A percentile compares a stretch with the other conserved stretches of the same genome.
phyloP scores from a whole-genome alignment of 92 coral and sea anemone species.

The Paramuricea clavata region DNA sequence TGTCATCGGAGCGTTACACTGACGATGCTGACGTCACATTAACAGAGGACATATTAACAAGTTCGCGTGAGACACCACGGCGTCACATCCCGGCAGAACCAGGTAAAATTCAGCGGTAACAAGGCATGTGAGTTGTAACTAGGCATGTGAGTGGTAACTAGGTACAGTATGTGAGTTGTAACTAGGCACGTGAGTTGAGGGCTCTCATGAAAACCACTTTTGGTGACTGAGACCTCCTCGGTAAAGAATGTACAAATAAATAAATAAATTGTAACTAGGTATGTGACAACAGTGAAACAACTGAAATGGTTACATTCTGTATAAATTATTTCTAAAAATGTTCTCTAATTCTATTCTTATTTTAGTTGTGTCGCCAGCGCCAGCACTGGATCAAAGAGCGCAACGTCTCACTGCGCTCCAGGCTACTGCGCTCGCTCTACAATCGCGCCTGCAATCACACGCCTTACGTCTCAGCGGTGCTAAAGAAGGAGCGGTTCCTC shows the following conservation, averaged over 20 bases:
- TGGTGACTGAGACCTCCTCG: no score
- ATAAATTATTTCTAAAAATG: no score
- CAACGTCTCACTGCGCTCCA: constrained; percentile 89
- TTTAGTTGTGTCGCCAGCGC: constrained; percentile 16
- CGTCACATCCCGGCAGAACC: constrained; percentile 56
- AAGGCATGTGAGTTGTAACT: no score
- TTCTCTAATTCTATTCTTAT: not conserved
- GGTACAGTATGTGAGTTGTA: not conserved
- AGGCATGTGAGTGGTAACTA: no score
- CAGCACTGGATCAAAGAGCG: constrained; percentile 77
- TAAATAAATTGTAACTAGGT: no score
- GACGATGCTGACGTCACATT: constrained; percentile 30
- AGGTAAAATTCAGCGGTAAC: constrained; percentile 37
- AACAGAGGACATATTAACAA: not conserved
- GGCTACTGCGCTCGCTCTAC: constrained; percentile 88
- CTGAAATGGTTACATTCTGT: no score
- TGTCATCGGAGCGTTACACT: not conserved
- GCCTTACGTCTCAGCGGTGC: constrained; percentile 85
- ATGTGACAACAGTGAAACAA: no score
- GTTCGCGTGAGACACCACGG: not conserved
- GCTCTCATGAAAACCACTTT: no score
- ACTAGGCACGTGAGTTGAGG: not conserved
- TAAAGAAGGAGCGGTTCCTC: constrained; percentile 45
- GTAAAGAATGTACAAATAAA: no score
- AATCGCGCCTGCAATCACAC: constrained; percentile 87